Evolutionary conservation across 2,113 vertebrate genomes (phyloP), one percentile per base, ranked within the genome.

Genomic region (Crotalus viridis): DNA sequence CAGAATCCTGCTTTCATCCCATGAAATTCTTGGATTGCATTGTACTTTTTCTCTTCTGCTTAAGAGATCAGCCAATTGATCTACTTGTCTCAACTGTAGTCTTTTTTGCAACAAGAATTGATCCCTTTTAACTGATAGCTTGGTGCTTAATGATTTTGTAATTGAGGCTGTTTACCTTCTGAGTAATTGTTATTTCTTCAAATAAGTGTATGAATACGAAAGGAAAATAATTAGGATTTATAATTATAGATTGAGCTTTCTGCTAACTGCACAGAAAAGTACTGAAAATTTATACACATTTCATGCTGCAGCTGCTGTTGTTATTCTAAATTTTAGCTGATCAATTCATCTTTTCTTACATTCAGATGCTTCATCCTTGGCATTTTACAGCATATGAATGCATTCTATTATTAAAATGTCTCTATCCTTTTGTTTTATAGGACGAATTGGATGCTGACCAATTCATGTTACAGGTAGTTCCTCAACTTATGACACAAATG

Each of bases 101-200:
- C 93, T 90, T 89, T 92, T 91, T 81, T 57, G 13, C 61, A 93
- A 15, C n/a, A 51, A 56, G n/a, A 55, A 93, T 93, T 54, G 64
- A 93, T 93, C 33, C 61, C 55, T 89, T 55, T 86, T 93, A 91
- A 93, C 55, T 61, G 56, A 91, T 91, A 91, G 69, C 90, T 88
- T 54, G 54, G 90, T 89, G 69, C 19, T 4, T 86, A 91, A 93
- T 51, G 93, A 93, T 93, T 93, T 89, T 91, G 87, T 91, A 86
- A 93, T 93, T 85, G 51, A 91, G 55, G 93, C 90, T 91, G 88
- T 91, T 93, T 85, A 85, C 90, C 90, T 64, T 91, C 51, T 91
- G 93, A 93, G 56, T 89, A 91, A 93, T 85, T 91, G 90, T 90
- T 85, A 89, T 91, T 89, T 90, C 88, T 93, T 87, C 87, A 91